Evolutionary conservation across 2,888 invertebrate genomes (phyloP).

Genomic region (Agrotis ipsilon): DNA sequence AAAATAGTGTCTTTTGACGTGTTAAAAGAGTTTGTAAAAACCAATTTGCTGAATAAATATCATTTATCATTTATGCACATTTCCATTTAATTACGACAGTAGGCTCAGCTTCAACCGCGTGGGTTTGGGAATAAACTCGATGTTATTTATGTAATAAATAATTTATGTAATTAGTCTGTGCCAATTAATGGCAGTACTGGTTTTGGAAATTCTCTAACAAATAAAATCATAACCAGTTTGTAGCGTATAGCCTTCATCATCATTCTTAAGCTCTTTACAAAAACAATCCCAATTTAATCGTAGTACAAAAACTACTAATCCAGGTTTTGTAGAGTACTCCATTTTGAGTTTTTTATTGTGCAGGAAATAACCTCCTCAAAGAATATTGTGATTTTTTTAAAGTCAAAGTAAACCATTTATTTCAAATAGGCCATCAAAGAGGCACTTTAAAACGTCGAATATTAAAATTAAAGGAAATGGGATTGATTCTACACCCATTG

Average conservation of each 20-base stretch:
- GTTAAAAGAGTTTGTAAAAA: no score
- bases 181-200: not conserved
- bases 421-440: no score
- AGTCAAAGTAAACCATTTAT: no score
- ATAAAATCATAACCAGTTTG: not conserved
- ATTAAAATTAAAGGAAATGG: no score
- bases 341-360: not conserved
- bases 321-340: not conserved
- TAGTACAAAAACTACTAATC: not conserved
- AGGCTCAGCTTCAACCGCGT: not conserved
- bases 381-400: not conserved
- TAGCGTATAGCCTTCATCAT: not conserved
- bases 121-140: not conserved
- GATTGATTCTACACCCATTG: no score
- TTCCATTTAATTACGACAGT: constrained; percentile 24
- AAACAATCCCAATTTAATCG: no score
- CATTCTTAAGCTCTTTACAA: no score
- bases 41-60: no score
- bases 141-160: not conserved
- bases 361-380: not conserved
- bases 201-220: not conserved
- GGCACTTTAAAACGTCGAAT: no score
- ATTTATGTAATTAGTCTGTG: constrained; percentile 3
- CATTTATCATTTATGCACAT: no score
- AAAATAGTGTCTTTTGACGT: no score